Evolutionary conservation across 1,140 invertebrate species (phyloP).

Genomic region (Drosophila orena): DNA sequence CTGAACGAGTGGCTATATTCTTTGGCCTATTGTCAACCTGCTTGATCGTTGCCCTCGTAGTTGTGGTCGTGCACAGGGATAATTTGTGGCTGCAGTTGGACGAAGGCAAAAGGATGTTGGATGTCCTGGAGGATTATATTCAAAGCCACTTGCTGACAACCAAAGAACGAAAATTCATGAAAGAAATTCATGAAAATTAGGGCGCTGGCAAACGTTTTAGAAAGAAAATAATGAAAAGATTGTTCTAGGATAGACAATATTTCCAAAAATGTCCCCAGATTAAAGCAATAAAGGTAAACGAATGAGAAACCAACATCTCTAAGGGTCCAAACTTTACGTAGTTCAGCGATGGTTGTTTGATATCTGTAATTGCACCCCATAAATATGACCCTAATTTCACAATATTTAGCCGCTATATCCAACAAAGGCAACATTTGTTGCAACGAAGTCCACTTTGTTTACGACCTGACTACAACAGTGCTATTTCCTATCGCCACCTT

Average conservation of each 20-base stretch:
- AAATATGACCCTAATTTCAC: neutral
- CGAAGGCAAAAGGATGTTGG: conserved; percentile 64
- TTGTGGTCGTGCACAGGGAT: conserved; percentile 66
- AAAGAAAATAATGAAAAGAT: too few relatives aligned
- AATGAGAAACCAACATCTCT: neutral
- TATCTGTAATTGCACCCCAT: neutral
- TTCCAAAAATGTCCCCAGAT: neutral
- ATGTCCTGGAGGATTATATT: conserved; percentile 74
- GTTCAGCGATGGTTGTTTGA: neutral
- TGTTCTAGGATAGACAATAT: too few relatives aligned
- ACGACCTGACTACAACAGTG: conserved; percentile 11
- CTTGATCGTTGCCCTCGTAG: conserved; percentile 55
- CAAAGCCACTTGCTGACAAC: conserved; percentile 29
- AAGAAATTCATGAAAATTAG: neutral
- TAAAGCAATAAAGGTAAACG: neutral
- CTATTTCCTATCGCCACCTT: conserved; percentile 20
- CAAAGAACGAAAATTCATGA: neutral
- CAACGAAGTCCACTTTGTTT: conserved; percentile 33
- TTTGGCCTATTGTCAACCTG: conserved; percentile 66
- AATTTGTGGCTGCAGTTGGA: conserved; percentile 52
- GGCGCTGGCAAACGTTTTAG: neutral
- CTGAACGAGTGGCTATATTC: conserved; percentile 66
- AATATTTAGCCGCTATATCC: neutral
- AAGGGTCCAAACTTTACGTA: neutral
- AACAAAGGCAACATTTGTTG: neutral